These are phyloP conservation scores for Sitodiplosis mosellana DNA, from an alignment of 1,140 invertebrate species.

Conservation along the genomic window DNA sequence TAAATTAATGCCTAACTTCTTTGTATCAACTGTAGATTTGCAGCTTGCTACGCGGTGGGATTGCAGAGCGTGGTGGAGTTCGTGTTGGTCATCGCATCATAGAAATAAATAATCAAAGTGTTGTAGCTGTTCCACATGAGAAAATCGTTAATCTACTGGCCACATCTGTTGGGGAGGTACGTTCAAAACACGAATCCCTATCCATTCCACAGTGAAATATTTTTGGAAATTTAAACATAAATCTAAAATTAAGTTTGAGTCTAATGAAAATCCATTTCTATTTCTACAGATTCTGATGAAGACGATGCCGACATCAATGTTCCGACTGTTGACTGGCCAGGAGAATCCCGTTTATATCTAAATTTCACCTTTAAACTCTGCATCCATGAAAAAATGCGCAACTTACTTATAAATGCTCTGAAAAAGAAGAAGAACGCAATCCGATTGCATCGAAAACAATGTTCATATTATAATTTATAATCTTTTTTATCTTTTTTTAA, in stretches of 20 bases:
- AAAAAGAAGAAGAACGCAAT: too few species aligned
- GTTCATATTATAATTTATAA: too few species aligned
- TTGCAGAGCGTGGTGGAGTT: constrained; percentile 95
- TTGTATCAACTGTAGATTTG: constrained; percentile 58
- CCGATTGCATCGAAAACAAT: too few species aligned
- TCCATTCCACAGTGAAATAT: not conserved
- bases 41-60: constrained; percentile 90
- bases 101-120: constrained; percentile 98
- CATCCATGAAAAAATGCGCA: too few species aligned
- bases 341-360: constrained; percentile 98
- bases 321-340: constrained; percentile 93
- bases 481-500: too few species aligned
- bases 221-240: not conserved
- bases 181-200: constrained; percentile 4
- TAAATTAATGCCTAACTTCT: not conserved
- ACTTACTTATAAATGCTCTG: too few species aligned
- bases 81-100: constrained; percentile 97
- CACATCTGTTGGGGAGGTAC: constrained; percentile 94
- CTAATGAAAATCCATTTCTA: constrained; percentile 1
- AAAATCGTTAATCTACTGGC: constrained; percentile 97
- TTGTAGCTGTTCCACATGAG: constrained; percentile 97
- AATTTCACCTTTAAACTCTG: constrained; percentile 11
- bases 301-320: constrained; percentile 99
- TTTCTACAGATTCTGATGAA: constrained; percentile 92
- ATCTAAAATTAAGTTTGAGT: not conserved